These are phyloP conservation scores for Paragorgia papillata DNA, from an alignment of 92 coral and sea anemone genomes.

Conservation along the genomic window DNA sequence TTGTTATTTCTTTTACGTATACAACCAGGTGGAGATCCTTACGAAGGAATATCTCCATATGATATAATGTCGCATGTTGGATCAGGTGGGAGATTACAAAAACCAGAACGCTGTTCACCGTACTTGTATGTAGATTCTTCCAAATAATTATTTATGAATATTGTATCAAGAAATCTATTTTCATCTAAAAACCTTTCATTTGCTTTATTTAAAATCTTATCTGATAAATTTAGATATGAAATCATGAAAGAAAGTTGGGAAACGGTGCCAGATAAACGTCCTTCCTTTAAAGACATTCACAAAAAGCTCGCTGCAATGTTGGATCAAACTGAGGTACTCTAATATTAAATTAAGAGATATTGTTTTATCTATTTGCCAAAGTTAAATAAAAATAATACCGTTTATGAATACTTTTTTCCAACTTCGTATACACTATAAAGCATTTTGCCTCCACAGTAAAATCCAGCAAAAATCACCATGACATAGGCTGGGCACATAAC, in stretches of 20 bases:
- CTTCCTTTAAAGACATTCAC: not conserved
- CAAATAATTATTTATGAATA: not conserved
- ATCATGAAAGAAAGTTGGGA: constrained; percentile 30
- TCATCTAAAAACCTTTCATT: not conserved
- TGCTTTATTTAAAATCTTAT: not conserved
- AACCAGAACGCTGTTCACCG: constrained; percentile 57
- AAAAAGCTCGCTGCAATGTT: constrained; percentile 22
- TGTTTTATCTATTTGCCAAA: too few relatives aligned
- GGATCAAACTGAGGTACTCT: constrained; percentile 13
- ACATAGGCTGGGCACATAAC: too few relatives aligned
- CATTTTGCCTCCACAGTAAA: too few relatives aligned
- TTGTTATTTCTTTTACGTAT: too few relatives aligned
- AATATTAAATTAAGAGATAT: not conserved
- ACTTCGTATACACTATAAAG: too few relatives aligned
- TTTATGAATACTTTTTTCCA: too few relatives aligned
- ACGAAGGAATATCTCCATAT: constrained; percentile 51
- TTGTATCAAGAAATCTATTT: too few relatives aligned
- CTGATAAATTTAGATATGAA: not conserved
- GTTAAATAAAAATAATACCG: too few relatives aligned
- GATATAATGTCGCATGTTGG: constrained; percentile 51
- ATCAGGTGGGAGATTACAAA: constrained; percentile 48
- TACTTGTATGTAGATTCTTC: constrained; percentile 41
- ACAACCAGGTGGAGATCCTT: constrained; percentile 54
- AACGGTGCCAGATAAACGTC: constrained; percentile 28
- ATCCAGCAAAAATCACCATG: too few relatives aligned